Base-by-base conservation (phyloP, 1,140 invertebrate species). In the Danaus melanippus region DNA sequence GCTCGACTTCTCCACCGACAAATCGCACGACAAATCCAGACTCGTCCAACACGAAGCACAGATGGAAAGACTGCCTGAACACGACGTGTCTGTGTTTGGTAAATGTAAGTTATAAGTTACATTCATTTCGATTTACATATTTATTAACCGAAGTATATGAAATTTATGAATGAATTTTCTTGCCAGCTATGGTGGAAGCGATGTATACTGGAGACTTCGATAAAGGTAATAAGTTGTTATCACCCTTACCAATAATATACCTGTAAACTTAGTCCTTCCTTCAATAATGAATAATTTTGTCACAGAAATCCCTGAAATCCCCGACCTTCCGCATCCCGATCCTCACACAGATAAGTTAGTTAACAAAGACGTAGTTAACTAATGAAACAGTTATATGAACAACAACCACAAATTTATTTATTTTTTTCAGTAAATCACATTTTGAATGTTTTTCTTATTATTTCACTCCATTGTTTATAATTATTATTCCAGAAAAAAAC, bases 231-330 rank as follows among this genome's bases (percentile, higher is more conserved):
- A 10, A 42, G 15, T 50, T 41, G n/a, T 50, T n/a, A 50, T 42
- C 17, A 50, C 7, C 40, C 17, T 50, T 6, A 10, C 0, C 41
- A 9, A 15, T 9, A 12, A 50, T 50, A 10, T 45, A 50, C 11
- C 11, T 44, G 10, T 46, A 86, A 77, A 73, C 56, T 84, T 78
- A 58, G 72, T 69, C 15, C 55, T 63, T 55, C 21, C 21, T 32
- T 32, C 2, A 32, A 32, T 32, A 32, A 32, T 32, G 21, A 32
- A 32, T 32, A 32, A 9, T 62, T 50, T 70, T 62, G 67, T 66
- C 54, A 64, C 81, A 76, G 84, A 87, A 32, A 54, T 83, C 69
- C 64, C 76, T 67, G 67, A 79, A 71, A 64, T 86, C 67, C 65
- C 86, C 62, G 78, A 77, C 61, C 71, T 81, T 66, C 76, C 60